These are phyloP conservation scores for Cremastobaeus sp. DNA, from an alignment of 2,888 invertebrate species.

Conservation along the genomic window DNA sequence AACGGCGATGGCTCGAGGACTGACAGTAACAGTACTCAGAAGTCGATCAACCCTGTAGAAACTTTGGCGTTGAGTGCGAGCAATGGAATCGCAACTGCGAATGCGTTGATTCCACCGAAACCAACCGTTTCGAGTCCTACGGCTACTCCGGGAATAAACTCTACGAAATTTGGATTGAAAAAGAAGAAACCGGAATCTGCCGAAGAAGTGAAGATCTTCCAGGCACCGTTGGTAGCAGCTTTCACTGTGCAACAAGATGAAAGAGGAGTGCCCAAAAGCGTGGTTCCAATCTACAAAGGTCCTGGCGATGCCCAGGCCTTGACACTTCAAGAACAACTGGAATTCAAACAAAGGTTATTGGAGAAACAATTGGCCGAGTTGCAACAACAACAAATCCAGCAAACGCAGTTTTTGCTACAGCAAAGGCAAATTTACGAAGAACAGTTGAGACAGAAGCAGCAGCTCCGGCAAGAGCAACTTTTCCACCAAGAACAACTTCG, in stretches of 20 bases:
- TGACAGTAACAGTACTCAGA: conserved; percentile 62
- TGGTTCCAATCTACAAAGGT: conserved; percentile 85
- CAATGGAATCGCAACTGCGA: conserved; percentile 69
- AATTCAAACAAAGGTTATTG: conserved; percentile 84
- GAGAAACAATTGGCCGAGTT: conserved; percentile 85
- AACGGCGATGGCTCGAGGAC: conserved; percentile 12
- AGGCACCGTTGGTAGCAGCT: conserved; percentile 89
- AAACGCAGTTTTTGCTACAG: conserved; percentile 84
- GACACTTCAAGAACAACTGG: conserved; percentile 79
- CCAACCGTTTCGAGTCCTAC: conserved; percentile 67
- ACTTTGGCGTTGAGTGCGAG: conserved; percentile 70
- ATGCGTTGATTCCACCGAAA: conserved; percentile 68
- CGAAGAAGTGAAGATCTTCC: conserved; percentile 87
- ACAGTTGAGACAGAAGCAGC: conserved; percentile 76
- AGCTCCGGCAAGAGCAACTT: conserved; percentile 71
- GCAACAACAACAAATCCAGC: conserved; percentile 84
- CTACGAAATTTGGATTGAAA: conserved; percentile 35
- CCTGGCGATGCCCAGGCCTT: conserved; percentile 72
- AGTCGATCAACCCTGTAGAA: conserved; percentile 64
- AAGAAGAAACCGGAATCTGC: conserved; percentile 78
- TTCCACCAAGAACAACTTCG: conserved; percentile 70
- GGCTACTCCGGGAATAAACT: conserved; percentile 33
- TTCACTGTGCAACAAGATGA: conserved; percentile 92
- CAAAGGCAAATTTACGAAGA: conserved; percentile 83
- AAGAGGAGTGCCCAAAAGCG: conserved; percentile 87